Evolutionary conservation across 2,888 invertebrate species (phyloP), one percentile per base, ranked within the genome.

Genomic region (Sipha maydis): DNA sequence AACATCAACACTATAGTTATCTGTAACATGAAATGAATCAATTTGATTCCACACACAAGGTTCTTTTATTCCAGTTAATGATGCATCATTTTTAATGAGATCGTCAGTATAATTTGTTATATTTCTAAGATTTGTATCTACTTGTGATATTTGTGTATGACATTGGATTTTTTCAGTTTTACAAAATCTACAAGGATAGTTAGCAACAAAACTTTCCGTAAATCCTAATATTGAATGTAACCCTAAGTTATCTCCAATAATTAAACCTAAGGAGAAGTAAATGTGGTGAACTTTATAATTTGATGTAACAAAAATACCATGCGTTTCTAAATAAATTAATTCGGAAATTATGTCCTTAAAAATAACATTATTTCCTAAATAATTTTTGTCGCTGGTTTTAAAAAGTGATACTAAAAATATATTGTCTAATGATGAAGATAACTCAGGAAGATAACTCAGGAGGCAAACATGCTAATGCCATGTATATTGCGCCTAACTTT

Each of bases 291-390:
- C 31, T 48, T 28, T 78, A 56, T 78, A 54, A 25, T 78, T 54
- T 8, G 31, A 8, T 54, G 21, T 28, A 19, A 54, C 3, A 31
- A 21, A 78, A 78, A 78, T 78, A 25, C 54, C 78, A 21, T 25
- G 8, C 31, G 25, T 56, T 78, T 78, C 54, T 78, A 77, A 77
- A 77, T 54, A 77, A 77, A 54, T 54, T 54, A 77, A 54, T 21
- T 77, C 54, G 1, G 54, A 31, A 77, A 77, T 77, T 54, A 77
- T 54, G 2, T 54, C 21, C 21, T 54, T 77, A 54, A 77, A 77
- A 31, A 25, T 77, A 5, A 25, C 1, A 54, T 8, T n/a, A 76
- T 76, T 76, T 41, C 76, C 48, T 41, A 76, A 76, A 31, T 31
- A 71, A 11, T 71, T 71, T 71, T 31, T 31, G 28, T 71, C 71